Base-by-base conservation (phyloP, 2,888 invertebrate species). In the Drosophila multiciliata region DNA sequence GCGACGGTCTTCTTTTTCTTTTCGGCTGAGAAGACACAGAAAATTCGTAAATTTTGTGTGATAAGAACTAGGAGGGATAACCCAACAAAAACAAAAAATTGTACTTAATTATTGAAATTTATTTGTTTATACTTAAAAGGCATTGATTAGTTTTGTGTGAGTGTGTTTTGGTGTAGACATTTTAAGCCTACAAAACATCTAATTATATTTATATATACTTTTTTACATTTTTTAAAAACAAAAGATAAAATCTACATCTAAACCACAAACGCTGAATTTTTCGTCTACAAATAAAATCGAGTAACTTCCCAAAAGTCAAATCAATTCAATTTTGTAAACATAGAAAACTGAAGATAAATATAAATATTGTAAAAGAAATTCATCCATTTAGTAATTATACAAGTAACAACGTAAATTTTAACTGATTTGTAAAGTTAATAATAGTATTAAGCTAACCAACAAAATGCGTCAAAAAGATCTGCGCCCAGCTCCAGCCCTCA, bases 401-500 rank as follows among this genome's bases (percentile, higher is more conserved):
- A 52, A 60, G 36, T 20, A 73, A 63, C 62, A 80, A 54, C 26
- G 29, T 12, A 57, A 15, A 32, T 32, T 69, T 60, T 61, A 77
- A 80, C 59, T 66, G 83, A 74, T 83, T 81, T 78, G 66, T 60
- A 73, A 82, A 85, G 83, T 93, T 40, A 38, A 38, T 93, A 92
- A 73, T 73, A 45, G 15, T 23, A 45, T 45, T 82, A 93, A 81
- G 81, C 71, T 93, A 92, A 92, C 90, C 92, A 94, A 64, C 83
- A 88, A 92, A 94, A 97, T 97, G 97, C 96, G 97, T 95, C 97
- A 97, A 94, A 97, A 97, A 95, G 97, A 97, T 94, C 97, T 97
- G 94, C 95, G 97, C 93, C 99, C 99, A 92, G 98, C 98, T 94
- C 98, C 99, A 90, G 98, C 98, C 91, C 98, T 98, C 94, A 99